Evolutionary conservation across 2,113 vertebrate genomes (phyloP).

Genomic region (Pangasianodon hypophthalmus): DNA sequence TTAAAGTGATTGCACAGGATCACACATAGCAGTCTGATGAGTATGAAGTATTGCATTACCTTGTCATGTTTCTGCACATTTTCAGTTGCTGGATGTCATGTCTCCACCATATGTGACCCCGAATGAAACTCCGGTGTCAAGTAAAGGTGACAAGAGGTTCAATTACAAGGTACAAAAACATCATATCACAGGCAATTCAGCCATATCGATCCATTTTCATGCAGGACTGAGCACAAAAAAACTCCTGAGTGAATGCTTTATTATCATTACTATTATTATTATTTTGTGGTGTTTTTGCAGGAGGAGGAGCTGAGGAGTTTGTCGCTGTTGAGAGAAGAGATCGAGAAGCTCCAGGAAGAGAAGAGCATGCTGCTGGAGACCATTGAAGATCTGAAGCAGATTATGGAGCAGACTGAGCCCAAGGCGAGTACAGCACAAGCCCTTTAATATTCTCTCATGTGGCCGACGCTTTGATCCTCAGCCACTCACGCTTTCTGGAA

Average conservation of each 20-base stretch:
- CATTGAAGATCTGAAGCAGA: slow-evolving; percentile 73
- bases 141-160: slow-evolving; percentile 69
- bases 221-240: neutral
- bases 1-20: neutral
- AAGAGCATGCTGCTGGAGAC: slow-evolving; percentile 75
- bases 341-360: slow-evolving; percentile 73
- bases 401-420: slow-evolving; percentile 65
- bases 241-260: neutral
- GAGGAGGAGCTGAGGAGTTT: slow-evolving; percentile 67
- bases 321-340: slow-evolving; percentile 64
- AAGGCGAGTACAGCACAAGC: slow-evolving; percentile 53
- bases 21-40: neutral
- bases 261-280: neutral
- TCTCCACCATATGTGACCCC: slow-evolving; percentile 71
- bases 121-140: slow-evolving; percentile 77
- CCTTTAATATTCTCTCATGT: slow-evolving; percentile 58
- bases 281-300: slow-evolving; percentile 51
- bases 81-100: slow-evolving; percentile 72
- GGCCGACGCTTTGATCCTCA: slow-evolving; percentile 54
- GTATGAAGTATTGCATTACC: neutral
- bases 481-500: slow-evolving; percentile 54
- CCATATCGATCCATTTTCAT: neutral
- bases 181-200: neutral
- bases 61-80: neutral
- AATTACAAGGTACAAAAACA: slow-evolving; percentile 54